These are phyloP conservation scores for Napeogenes sylphis DNA, from an alignment of 2,888 invertebrate species.

Conservation along the genomic window DNA sequence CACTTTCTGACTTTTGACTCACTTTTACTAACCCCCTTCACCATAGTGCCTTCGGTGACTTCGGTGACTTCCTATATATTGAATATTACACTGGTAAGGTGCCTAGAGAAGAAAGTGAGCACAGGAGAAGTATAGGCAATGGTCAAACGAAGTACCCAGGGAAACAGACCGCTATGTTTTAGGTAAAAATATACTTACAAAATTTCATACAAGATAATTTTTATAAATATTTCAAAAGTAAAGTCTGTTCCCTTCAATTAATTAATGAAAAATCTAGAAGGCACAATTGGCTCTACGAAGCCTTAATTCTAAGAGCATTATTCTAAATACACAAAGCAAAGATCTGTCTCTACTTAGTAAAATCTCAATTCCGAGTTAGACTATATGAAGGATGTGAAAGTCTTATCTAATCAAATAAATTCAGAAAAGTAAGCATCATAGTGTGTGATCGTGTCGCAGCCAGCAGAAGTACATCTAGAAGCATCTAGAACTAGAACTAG, in stretches of 20 bases:
- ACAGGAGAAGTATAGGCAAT: no score
- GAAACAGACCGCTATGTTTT: neutral
- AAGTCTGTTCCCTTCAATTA: neutral
- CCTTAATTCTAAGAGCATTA: neutral
- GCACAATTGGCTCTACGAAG: neutral
- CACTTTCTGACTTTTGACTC: slow-evolving; percentile 13
- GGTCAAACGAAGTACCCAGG: neutral
- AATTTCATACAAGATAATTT: no score
- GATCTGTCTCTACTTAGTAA: no score
- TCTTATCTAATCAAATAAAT: neutral
- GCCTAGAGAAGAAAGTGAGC: no score
- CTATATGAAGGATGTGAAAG: slow-evolving; percentile 1
- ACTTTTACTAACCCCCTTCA: slow-evolving; percentile 7
- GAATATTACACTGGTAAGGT: no score
- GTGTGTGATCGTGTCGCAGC: slow-evolving; percentile 65
- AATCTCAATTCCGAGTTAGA: slow-evolving; percentile 30
- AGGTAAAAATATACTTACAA: no score
- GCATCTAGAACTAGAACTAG: slow-evolving; percentile 46
- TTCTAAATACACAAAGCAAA: no score
- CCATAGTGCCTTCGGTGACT: neutral
- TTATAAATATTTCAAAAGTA: no score
- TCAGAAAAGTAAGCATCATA: slow-evolving; percentile 40
- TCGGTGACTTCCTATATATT: no score
- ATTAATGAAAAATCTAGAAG: neutral
- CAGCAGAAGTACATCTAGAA: slow-evolving; percentile 43